Evolutionary conservation across 92 coral and sea anemone species (phyloP).

Genomic region (Micromussa lordhowensis): DNA sequence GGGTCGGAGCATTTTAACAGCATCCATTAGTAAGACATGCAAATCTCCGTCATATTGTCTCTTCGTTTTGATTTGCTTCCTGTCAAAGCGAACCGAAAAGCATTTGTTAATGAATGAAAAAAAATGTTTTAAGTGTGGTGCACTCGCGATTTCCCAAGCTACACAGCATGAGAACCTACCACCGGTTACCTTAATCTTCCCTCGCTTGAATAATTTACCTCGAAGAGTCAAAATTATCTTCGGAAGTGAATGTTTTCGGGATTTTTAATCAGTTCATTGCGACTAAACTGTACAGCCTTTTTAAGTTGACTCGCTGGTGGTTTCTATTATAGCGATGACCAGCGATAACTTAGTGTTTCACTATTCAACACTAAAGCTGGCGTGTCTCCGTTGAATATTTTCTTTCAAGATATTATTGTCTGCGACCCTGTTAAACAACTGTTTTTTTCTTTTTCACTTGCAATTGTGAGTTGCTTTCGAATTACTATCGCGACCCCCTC

Average conservation of each 20-base stretch:
- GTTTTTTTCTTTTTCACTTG: constrained; percentile 28
- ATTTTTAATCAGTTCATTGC: constrained; percentile 51
- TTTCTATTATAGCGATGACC: constrained; percentile 1
- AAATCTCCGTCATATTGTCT: constrained; percentile 51
- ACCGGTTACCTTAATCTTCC: constrained; percentile 3
- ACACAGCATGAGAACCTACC: constrained; percentile 13
- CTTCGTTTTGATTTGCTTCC: constrained; percentile 52
- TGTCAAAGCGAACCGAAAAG: constrained; percentile 40
- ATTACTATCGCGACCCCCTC: constrained; percentile 30
- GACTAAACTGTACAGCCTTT: constrained; percentile 33
- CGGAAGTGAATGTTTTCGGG: constrained; percentile 32
- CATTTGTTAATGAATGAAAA: constrained; percentile 22
- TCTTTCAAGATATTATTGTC: constrained; percentile 20
- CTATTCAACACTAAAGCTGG: constrained; percentile 11
- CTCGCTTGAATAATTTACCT: constrained; percentile 1
- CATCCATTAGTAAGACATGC: constrained; percentile 42
- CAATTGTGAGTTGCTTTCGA: constrained; percentile 31
- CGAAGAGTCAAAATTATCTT: constrained; percentile 21
- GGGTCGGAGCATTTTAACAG: constrained; percentile 19
- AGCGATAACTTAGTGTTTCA: neutral
- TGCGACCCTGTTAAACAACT: constrained; percentile 52
- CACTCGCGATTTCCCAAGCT: constrained; percentile 2
- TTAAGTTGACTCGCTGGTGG: constrained; percentile 30
- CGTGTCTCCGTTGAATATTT: constrained; percentile 16
- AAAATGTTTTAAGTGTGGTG: neutral